A percentile compares a stretch with the other conserved stretches of the same genome.
phyloP scores from a whole-genome alignment of 2,797 vertebrate genomes.

The Malacoctenus gilli region DNA sequence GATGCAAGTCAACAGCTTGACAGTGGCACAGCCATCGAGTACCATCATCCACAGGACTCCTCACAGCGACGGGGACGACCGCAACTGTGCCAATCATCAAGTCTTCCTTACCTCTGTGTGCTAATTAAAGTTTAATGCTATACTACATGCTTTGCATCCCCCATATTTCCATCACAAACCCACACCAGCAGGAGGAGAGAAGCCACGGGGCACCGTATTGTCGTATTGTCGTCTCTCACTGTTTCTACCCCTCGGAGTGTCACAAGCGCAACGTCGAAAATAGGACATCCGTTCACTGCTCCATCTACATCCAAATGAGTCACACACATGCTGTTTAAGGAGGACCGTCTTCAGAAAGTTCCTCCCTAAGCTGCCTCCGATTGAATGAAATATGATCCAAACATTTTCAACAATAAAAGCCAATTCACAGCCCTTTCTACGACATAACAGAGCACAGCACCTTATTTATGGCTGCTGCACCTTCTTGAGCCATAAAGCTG shows the following conservation, averaged over 20 bases:
- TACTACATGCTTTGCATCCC: conserved; percentile 50
- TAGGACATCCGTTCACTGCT: conserved; percentile 56
- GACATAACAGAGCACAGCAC: conserved; percentile 5
- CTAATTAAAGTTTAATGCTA: conserved; percentile 63
- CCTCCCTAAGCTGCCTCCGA: no score
- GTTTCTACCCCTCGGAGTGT: conserved; percentile 41
- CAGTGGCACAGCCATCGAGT: conserved; percentile 13
- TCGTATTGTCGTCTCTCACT: conserved; percentile 52
- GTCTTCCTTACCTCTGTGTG: conserved; percentile 38
- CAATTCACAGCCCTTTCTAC: no score
- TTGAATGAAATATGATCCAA: no score
- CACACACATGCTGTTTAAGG: conserved; percentile 33
- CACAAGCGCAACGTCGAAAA: conserved; percentile 50
- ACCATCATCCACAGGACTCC: conserved; percentile 13
- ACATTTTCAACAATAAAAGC: no score
- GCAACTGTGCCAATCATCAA: conserved; percentile 45
- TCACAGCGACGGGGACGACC: conserved; percentile 25
- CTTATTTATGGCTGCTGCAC: conserved; percentile 54
- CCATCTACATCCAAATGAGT: conserved; percentile 56
- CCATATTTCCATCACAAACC: conserved; percentile 54
- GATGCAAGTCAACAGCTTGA: conserved; percentile 14
- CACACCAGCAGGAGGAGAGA: conserved; percentile 54
- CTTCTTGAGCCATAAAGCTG: conserved; percentile 45
- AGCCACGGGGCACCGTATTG: conserved; percentile 53
- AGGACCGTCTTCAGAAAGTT: conserved; percentile 22